Conservation (phyloP, 2,888 invertebrate species). For the Platycheirus albimanus region DNA sequence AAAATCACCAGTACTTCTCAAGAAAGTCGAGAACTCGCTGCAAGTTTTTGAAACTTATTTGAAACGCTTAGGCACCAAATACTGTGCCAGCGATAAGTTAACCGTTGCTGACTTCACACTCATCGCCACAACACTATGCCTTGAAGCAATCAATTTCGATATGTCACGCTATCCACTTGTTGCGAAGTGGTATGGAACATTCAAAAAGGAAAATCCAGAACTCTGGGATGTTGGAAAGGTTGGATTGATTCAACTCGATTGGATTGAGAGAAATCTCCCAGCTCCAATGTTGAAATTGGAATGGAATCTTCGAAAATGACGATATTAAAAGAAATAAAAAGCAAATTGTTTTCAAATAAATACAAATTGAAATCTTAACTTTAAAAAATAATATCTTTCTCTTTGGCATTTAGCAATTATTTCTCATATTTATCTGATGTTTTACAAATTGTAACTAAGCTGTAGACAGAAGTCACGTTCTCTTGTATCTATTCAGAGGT, state of each 20-base stretch:
- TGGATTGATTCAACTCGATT: slow-evolving; percentile 87
- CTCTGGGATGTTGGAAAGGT: slow-evolving; percentile 88
- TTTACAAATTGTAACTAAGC: too few species aligned
- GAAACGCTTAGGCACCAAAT: slow-evolving; percentile 85
- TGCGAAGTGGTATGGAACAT: slow-evolving; percentile 5
- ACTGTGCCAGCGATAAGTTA: slow-evolving; percentile 87
- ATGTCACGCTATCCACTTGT: background rate
- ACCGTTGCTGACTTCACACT: slow-evolving; percentile 91
- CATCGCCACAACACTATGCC: slow-evolving; percentile 85
- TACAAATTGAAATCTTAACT: too few species aligned
- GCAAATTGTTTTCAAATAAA: too few species aligned
- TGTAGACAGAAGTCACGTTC: too few species aligned
- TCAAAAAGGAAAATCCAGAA: slow-evolving; percentile 81
- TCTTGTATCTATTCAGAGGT: too few species aligned
- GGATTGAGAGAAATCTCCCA: slow-evolving; percentile 88
- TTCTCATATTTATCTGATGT: too few species aligned
- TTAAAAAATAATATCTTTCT: too few species aligned
- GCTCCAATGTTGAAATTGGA: slow-evolving; percentile 82
- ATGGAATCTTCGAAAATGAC: background rate
- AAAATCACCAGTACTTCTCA: slow-evolving; percentile 86
- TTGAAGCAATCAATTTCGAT: slow-evolving; percentile 6
- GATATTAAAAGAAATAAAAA: too few species aligned
- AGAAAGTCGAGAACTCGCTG: slow-evolving; percentile 87
- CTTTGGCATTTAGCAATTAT: too few species aligned
- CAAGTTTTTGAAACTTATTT: slow-evolving; percentile 87